phyloP scores from a whole-genome alignment of 1,140 invertebrate species.

The Limonius californicus region DNA sequence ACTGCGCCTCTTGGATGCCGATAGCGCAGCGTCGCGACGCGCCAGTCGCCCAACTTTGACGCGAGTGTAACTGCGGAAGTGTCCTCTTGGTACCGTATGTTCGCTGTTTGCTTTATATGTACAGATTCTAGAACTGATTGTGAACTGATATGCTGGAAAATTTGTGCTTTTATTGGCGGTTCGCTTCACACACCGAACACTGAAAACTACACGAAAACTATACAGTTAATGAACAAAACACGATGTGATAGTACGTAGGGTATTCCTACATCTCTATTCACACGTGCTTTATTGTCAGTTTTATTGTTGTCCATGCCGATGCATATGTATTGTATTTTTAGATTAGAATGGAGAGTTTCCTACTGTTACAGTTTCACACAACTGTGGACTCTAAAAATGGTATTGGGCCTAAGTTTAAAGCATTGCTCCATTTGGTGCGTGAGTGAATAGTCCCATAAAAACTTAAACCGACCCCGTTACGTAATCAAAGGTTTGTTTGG shows the following conservation, averaged over 20 bases:
- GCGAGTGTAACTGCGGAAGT: constrained; percentile 13
- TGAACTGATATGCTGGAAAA: background rate
- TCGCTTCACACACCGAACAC: no score
- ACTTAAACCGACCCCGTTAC: background rate
- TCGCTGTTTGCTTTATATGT: constrained; percentile 5
- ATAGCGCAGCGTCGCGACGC: constrained; percentile 8
- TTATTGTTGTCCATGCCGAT: no score
- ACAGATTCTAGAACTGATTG: background rate
- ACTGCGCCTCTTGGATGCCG: constrained; percentile 5
- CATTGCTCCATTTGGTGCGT: background rate
- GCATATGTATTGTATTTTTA: no score
- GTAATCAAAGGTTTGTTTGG: no score
- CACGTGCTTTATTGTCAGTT: no score
- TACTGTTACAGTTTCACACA: no score
- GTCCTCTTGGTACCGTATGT: constrained; percentile 3
- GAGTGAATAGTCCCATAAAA: constrained; percentile 7
- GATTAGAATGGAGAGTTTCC: no score
- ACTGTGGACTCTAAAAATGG: no score
- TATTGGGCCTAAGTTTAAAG: background rate
- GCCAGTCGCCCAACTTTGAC: constrained; percentile 9
- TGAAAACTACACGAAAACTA: no score
- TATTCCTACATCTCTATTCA: no score
- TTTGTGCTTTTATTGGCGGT: constrained; percentile 1
- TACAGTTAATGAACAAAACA: no score
- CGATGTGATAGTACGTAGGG: no score